Evolutionary conservation across 2,113 vertebrate species (phyloP), one percentile per base, ranked within the genome.

Genomic region (Sylvietta virens): DNA sequence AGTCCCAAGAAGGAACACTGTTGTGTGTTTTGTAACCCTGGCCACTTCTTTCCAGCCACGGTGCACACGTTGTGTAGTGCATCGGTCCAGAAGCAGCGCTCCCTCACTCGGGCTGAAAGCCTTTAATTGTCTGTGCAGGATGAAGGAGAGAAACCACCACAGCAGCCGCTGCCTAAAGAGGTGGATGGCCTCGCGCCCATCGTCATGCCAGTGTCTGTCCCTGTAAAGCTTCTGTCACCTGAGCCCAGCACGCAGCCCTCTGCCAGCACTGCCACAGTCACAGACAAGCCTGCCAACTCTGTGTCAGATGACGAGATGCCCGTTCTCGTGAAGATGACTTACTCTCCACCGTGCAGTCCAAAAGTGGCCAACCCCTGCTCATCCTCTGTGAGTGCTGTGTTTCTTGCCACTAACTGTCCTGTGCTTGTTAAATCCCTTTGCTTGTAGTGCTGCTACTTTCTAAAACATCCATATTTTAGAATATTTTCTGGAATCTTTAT

Each of bases 161-260:
- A 95, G 97, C 97, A 97, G 93, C 97, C 94, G 91, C 97, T 97
- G 96, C 86, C 97, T 94, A 97, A 97, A 92, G 98, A 98, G 97
- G 98, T 96, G 82, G 98, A 98, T 95, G 96, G 97, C 97, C 97
- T 97, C 85, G 96, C 97, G 20, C 98, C 98, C 92, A 98, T 99
- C 98, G 96, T 99, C 97, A 98, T 99, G 98, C 98, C 98, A 70
- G 98, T 99, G 92, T 99, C 98, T 98, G 98, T 99, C 97, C 98
- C 98, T 97, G 98, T 99, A 97, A 98, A 98, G 98, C 98, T 98
- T 98, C 97, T 97, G 93, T 97, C 96, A 21, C 96, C 98, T 33
- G 98, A 97, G 96, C 98, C 98, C 97, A 97, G 97, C 97, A 95
- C 96, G 39, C 98, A 98, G 98, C 97, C 97, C 87, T 97, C 96